These are phyloP conservation scores for Plutomurus gul DNA, from an alignment of 1,140 invertebrate genomes.

Conservation along the genomic window DNA sequence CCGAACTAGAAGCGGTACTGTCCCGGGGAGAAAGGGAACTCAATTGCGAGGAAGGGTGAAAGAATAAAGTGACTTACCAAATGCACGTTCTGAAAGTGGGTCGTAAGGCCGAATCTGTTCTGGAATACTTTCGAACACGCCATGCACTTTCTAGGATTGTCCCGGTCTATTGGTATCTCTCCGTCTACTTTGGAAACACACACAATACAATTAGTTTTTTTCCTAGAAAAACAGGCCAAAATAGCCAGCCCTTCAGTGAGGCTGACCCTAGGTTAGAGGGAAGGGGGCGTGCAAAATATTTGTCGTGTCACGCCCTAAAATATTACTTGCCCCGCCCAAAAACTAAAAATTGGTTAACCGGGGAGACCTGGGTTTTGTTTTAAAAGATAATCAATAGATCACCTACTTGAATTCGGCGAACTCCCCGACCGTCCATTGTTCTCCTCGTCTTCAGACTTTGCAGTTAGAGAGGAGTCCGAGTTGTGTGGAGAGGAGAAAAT, in stretches of 20 bases:
- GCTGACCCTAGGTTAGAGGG: background rate
- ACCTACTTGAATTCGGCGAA: slow-evolving; percentile 31
- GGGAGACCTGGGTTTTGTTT: too few species aligned
- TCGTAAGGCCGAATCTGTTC: slow-evolving; percentile 93
- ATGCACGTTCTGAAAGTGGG: slow-evolving; percentile 94
- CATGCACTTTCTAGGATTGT: slow-evolving; percentile 72
- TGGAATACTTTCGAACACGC: slow-evolving; percentile 92
- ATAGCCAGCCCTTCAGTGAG: background rate
- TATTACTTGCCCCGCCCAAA: too few species aligned
- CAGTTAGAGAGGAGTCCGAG: slow-evolving; percentile 6
- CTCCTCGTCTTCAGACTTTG: slow-evolving; percentile 37
- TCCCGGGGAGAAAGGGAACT: slow-evolving; percentile 3
- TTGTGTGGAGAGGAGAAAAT: slow-evolving; percentile 33
- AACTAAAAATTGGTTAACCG: background rate
- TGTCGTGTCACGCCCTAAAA: too few species aligned
- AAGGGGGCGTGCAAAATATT: too few species aligned
- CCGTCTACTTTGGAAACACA: slow-evolving; percentile 25
- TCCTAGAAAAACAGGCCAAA: background rate
- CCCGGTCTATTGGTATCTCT: slow-evolving; percentile 50
- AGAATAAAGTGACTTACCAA: slow-evolving; percentile 59
- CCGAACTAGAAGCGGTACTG: slow-evolving; percentile 7
- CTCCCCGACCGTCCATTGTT: background rate
- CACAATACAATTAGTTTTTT: background rate
- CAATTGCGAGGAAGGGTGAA: background rate
- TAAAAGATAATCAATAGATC: background rate